Percentiles rank a stretch among this genome's conserved stretches.
Evolutionary conservation across 2,888 invertebrate genomes (phyloP).

Genomic region (Pristionchus mayeri): DNA sequence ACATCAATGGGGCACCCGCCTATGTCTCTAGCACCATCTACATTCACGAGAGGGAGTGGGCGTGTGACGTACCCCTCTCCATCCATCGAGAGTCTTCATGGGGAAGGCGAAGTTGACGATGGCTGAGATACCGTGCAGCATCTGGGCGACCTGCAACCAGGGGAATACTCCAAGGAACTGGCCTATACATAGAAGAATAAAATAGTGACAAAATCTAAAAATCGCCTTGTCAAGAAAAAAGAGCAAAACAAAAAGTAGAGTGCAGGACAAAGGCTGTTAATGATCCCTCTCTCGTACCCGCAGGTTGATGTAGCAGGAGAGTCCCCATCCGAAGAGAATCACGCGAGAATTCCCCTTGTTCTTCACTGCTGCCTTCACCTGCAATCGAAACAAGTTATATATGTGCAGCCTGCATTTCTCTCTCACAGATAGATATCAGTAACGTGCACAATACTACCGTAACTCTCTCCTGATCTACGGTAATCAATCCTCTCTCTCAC

Average conservation of each 20-base stretch:
- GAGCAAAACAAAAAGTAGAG: too few species aligned
- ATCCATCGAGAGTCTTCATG: constrained; percentile 57
- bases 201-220: too few species aligned
- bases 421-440: not conserved
- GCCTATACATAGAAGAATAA: too few species aligned
- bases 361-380: constrained; percentile 15
- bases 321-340: constrained; percentile 70
- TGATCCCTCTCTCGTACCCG: constrained; percentile 49
- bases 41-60: too few species aligned
- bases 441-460: not conserved
- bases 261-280: not conserved
- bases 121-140: constrained; percentile 65
- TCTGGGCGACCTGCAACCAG: constrained; percentile 57
- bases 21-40: not conserved
- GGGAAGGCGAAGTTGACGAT: constrained; percentile 71
- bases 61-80: constrained; percentile 62
- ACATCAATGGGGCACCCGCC: too few species aligned
- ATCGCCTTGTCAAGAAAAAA: too few species aligned
- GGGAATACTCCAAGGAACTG: too few species aligned
- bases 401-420: too few species aligned
- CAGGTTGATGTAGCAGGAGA: constrained; percentile 63
- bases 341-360: constrained; percentile 56
- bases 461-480: not conserved
- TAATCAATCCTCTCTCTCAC: not conserved
- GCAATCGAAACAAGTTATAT: not conserved